Evolutionary conservation across 2,797 vertebrate species (phyloP).

Genomic region (Kryptolebias ocellatus): DNA sequence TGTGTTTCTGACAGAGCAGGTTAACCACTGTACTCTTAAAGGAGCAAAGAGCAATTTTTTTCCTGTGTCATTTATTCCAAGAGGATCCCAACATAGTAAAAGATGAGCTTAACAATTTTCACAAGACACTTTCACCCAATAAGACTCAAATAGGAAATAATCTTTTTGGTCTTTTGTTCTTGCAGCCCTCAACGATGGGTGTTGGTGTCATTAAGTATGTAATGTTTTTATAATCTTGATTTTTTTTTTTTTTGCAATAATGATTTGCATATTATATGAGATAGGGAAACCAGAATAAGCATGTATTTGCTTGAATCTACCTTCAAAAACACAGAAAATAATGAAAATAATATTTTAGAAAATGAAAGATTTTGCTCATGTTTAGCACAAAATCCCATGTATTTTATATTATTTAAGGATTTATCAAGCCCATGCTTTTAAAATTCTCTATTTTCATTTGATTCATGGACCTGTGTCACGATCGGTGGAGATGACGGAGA

Average conservation of each 20-base stretch:
- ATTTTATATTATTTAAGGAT: too few relatives aligned
- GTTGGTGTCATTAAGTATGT: neutral
- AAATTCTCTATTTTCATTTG: too few relatives aligned
- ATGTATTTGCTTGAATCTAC: too few relatives aligned
- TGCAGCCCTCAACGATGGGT: neutral
- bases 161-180: neutral
- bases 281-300: too few relatives aligned
- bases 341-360: too few relatives aligned
- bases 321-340: too few relatives aligned
- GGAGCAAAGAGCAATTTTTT: slow-evolving; percentile 53
- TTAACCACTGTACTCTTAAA: slow-evolving; percentile 46
- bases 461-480: too few relatives aligned
- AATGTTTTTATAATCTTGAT: neutral
- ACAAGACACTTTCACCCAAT: slow-evolving; percentile 9
- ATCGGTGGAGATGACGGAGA: too few relatives aligned
- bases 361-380: too few relatives aligned
- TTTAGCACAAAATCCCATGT: too few relatives aligned
- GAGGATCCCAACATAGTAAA: slow-evolving; percentile 23
- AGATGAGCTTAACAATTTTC: slow-evolving; percentile 3
- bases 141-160: neutral
- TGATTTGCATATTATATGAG: neutral
- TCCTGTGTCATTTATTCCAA: slow-evolving; percentile 27
- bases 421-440: too few relatives aligned
- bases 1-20: slow-evolving; percentile 61
- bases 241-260: neutral